A percentile compares a stretch with the other conserved stretches of the same genome.
Conservation (phyloP, 2,888 invertebrate genomes). For the Drosophila robusta region DNA sequence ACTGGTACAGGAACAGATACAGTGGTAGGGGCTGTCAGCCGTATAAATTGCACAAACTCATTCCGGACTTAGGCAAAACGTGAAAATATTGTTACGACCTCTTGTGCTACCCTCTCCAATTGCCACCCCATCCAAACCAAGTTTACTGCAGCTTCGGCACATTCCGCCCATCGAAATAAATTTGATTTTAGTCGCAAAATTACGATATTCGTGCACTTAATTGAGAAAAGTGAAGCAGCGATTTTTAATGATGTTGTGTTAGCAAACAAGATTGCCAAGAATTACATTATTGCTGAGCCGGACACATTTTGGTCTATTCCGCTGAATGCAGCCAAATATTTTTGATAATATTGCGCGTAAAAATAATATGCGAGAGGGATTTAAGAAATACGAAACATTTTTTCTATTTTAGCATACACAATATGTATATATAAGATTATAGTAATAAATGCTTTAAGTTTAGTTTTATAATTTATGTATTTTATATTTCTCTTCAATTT, state of each 20-base stretch:
- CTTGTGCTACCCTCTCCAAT: conserved; percentile 15
- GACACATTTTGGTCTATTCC: conserved; percentile 1
- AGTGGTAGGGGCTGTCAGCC: conserved; percentile 26
- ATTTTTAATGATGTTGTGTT: conserved; percentile 72
- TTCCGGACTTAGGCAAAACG: conserved; percentile 81
- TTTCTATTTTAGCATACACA: too few relatives aligned
- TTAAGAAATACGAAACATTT: too few relatives aligned
- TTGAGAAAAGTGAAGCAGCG: conserved; percentile 72
- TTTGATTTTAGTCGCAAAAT: conserved; percentile 75
- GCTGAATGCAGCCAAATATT: not conserved
- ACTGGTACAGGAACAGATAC: conserved; percentile 22
- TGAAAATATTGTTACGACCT: conserved; percentile 83
- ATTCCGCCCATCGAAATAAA: conserved; percentile 67
- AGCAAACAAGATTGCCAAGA: conserved; percentile 23
- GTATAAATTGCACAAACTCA: conserved; percentile 76
- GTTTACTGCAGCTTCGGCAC: conserved; percentile 28
- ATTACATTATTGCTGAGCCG: not conserved
- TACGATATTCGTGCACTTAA: conserved; percentile 66
- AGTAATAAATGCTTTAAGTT: too few relatives aligned
- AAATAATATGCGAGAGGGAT: not conserved
- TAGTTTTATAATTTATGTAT: too few relatives aligned
- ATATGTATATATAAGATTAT: too few relatives aligned
- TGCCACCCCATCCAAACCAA: not conserved
- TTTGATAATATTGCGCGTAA: not conserved
- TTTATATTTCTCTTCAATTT: too few relatives aligned